Conservation (phyloP, 92 coral and sea anemone genomes). For the Zoanthus gigantus region DNA sequence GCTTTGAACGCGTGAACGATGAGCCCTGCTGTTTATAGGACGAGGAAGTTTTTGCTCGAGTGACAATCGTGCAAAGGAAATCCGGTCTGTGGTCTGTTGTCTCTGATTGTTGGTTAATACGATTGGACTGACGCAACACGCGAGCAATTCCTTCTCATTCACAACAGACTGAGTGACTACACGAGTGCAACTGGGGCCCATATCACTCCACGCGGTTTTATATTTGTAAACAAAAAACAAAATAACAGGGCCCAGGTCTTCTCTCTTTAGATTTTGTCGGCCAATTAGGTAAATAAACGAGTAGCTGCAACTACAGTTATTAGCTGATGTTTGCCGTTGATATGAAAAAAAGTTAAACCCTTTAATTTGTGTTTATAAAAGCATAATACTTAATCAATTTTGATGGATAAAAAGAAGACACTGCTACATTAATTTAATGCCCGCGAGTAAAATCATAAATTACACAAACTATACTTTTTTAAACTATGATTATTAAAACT, state of each 20-base stretch:
- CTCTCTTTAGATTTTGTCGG: no score
- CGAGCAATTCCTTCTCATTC: background rate
- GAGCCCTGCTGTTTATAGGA: conserved; percentile 76
- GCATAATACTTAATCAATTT: no score
- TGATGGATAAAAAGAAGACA: no score
- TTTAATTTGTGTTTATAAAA: no score
- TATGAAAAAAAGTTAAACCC: no score
- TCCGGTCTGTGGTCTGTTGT: conserved; percentile 84
- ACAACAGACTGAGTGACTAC: conserved; percentile 23
- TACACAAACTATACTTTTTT: no score
- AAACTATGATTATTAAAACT: no score
- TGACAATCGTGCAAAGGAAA: conserved; percentile 75
- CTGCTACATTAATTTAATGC: no score
- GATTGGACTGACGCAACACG: conserved; percentile 27
- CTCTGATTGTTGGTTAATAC: conserved; percentile 54
- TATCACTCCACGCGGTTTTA: background rate
- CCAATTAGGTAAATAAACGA: no score
- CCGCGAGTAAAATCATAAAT: no score
- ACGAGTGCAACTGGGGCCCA: background rate
- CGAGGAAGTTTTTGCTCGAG: conserved; percentile 67
- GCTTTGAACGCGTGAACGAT: conserved; percentile 77
- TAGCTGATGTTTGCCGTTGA: no score
- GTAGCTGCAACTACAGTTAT: no score
- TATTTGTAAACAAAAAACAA: background rate
- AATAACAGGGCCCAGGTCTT: background rate